Evolutionary conservation across 2,113 vertebrate species (phyloP).

Genomic region (Vulpes lagopus): DNA sequence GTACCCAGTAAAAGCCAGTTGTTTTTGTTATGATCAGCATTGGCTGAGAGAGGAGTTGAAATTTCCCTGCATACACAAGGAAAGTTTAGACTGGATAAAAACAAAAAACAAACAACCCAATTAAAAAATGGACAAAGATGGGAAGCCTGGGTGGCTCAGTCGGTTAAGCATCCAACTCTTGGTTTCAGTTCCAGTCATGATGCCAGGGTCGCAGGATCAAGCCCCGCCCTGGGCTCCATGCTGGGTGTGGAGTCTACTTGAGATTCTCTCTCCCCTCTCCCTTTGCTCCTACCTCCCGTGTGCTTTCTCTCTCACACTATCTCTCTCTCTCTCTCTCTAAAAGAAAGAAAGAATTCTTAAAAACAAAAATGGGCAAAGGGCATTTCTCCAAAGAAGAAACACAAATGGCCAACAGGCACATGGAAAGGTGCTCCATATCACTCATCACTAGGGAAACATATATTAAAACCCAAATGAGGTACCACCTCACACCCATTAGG

Average conservation of each 20-base stretch:
- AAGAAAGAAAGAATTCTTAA: no score
- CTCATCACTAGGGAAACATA: not conserved
- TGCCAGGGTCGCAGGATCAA: no score
- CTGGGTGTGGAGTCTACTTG: no score
- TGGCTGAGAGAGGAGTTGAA: not conserved
- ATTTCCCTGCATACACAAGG: not conserved
- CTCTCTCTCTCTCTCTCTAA: no score
- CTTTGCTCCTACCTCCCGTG: no score
- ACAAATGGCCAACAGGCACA: not conserved
- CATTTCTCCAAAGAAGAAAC: not conserved
- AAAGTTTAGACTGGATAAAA: not conserved
- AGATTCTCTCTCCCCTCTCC: no score
- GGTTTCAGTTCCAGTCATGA: no score
- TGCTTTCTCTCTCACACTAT: no score
- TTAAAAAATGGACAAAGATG: not conserved
- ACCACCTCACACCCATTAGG: no score
- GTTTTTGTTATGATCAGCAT: not conserved
- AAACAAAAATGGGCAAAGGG: not conserved
- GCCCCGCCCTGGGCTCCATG: no score
- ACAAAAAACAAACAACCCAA: not conserved
- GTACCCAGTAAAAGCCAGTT: not conserved
- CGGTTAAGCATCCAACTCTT: no score
- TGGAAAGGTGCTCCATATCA: not conserved
- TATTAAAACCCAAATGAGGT: not conserved
- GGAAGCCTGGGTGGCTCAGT: no score